phyloP scores from a whole-genome alignment of 2,888 invertebrate genomes.

The Apotomis betuletana region DNA sequence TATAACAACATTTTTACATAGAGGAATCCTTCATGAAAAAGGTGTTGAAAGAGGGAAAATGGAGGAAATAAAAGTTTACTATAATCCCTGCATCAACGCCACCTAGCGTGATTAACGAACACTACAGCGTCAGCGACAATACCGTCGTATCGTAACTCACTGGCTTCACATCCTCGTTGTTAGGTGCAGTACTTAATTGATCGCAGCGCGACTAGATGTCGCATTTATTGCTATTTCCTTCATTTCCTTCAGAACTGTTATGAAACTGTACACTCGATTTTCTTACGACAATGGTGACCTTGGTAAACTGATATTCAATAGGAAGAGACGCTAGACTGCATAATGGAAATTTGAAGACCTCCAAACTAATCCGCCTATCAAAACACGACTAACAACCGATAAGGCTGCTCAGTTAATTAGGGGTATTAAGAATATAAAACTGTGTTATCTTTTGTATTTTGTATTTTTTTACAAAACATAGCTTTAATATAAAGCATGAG shows the following conservation, averaged over 20 bases:
- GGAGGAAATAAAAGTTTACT: background rate
- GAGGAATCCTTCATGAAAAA: no score
- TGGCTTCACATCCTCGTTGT: background rate
- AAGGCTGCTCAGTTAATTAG: slow-evolving; percentile 5
- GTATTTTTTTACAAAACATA: background rate
- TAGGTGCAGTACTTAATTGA: slow-evolving; percentile 13
- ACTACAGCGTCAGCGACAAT: background rate
- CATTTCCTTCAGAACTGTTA: background rate
- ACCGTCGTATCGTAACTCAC: no score
- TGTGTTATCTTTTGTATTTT: background rate
- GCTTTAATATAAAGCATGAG: background rate
- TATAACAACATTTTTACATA: no score
- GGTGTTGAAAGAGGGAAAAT: no score
- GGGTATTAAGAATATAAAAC: background rate
- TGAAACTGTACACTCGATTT: slow-evolving; percentile 25
- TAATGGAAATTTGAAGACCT: slow-evolving; percentile 4
- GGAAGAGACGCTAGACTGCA: slow-evolving; percentile 22
- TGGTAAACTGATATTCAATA: slow-evolving; percentile 42
- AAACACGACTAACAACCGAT: slow-evolving; percentile 1
- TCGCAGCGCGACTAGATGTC: slow-evolving; percentile 16
- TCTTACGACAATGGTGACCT: slow-evolving; percentile 56
- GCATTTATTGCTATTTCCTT: background rate
- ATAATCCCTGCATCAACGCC: slow-evolving; percentile 18
- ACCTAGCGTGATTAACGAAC: slow-evolving; percentile 32
- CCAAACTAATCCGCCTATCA: slow-evolving; percentile 2